Conservation (phyloP, 2,888 invertebrate genomes). For the Nemotelus pantherinus region DNA sequence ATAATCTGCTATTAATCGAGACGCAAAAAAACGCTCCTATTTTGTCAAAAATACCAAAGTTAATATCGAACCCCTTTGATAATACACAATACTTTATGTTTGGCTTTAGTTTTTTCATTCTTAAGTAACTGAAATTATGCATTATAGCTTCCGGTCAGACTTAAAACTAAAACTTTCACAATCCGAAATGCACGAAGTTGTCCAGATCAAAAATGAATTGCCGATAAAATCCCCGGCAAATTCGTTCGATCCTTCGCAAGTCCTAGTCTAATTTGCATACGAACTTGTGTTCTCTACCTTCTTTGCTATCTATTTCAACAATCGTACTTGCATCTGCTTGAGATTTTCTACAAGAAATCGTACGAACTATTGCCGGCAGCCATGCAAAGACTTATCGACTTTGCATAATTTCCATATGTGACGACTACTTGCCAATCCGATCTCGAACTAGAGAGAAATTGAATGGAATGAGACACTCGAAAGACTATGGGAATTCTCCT, state of each 20-base stretch:
- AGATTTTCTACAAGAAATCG: neutral
- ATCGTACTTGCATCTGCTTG: neutral
- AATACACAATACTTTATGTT: too few relatives aligned
- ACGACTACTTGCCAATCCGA: conserved; percentile 9
- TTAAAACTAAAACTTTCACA: neutral
- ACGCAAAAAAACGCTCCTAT: too few relatives aligned
- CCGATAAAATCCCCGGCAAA: conserved; percentile 16
- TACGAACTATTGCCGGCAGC: conserved; percentile 12
- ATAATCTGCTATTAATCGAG: too few relatives aligned
- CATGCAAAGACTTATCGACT: conserved; percentile 30
- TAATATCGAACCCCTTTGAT: too few relatives aligned
- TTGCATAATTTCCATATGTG: conserved; percentile 32
- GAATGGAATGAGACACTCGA: conserved; percentile 4
- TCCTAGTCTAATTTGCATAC: conserved; percentile 26
- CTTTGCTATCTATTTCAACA: neutral
- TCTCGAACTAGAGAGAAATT: neutral
- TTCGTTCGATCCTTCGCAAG: conserved; percentile 23
- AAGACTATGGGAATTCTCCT: neutral
- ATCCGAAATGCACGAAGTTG: conserved; percentile 3
- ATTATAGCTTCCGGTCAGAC: too few relatives aligned
- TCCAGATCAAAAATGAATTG: conserved; percentile 18
- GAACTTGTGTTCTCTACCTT: neutral
- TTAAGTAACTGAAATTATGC: too few relatives aligned
- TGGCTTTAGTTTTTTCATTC: too few relatives aligned
- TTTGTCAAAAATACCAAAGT: too few relatives aligned